Percentiles rank a stretch among this genome's conserved stretches.
Conservation (phyloP, 1,140 invertebrate species). For the Rhopalosiphum maidis region DNA sequence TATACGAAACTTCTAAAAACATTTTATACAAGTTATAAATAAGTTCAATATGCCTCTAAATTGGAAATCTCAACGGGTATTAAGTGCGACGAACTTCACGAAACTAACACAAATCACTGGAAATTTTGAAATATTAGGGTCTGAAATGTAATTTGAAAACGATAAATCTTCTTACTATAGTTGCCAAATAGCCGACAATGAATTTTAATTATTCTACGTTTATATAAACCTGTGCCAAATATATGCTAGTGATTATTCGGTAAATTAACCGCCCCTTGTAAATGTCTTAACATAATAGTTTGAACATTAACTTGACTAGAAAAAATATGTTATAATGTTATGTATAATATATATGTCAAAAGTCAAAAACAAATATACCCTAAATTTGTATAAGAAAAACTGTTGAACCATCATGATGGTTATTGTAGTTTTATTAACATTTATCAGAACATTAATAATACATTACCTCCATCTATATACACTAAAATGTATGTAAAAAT, state of each 20-base stretch:
- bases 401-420: not conserved
- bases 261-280: not conserved
- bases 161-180: not conserved
- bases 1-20: not conserved
- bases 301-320: not conserved
- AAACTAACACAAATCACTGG: not conserved
- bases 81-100: not conserved
- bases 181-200: not conserved
- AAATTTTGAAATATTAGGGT: not conserved
- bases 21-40: not conserved
- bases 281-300: not conserved
- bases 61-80: not conserved
- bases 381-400: not conserved
- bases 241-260: not conserved
- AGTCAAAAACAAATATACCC: not conserved
- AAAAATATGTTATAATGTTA: not conserved
- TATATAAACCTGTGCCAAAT: not conserved
- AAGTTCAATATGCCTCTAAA: not conserved
- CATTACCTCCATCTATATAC: not conserved
- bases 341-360: not conserved
- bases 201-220: constrained; percentile 11
- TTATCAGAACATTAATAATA: not conserved
- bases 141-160: not conserved
- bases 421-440: not conserved
- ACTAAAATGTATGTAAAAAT: not conserved